Conservation (phyloP, 2,797 vertebrate genomes). For the Sciurus carolinensis region DNA sequence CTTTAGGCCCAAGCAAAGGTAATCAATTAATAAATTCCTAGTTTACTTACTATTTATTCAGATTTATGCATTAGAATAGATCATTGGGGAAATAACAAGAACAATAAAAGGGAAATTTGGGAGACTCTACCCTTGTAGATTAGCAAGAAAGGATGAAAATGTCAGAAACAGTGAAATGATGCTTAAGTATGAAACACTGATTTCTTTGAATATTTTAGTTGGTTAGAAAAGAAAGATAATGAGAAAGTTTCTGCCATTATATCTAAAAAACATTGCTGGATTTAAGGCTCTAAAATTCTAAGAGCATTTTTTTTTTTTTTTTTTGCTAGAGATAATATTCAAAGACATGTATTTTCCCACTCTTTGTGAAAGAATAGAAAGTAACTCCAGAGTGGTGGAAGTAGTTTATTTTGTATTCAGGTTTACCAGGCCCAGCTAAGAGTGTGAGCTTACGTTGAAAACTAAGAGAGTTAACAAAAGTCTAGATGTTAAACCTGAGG, state of each 20-base stretch:
- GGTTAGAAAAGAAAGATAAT: not conserved
- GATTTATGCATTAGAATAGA: not conserved
- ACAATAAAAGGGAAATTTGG: not conserved
- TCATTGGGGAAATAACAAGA: not conserved
- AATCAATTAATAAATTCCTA: slow-evolving; percentile 45
- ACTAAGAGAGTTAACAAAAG: not conserved
- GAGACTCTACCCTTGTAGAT: not conserved
- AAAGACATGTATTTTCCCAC: not conserved
- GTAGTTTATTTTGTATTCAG: not conserved
- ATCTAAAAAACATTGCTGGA: not conserved
- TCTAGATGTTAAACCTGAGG: not conserved
- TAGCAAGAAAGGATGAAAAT: slow-evolving; percentile 2
- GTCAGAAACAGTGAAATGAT: not conserved
- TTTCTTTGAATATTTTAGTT: not conserved
- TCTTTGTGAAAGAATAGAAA: not conserved
- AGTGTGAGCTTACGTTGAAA: not conserved
- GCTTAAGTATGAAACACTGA: not conserved
- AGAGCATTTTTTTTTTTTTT: slow-evolving; percentile 12
- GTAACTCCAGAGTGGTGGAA: not conserved
- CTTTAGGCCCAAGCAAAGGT: not conserved
- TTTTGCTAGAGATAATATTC: slow-evolving; percentile 31
- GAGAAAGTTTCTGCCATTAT: not conserved
- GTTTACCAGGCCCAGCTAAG: not conserved
- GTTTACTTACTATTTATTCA: not conserved
- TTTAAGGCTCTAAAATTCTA: not conserved